Percentiles rank a stretch among this genome's conserved stretches.
Conservation (phyloP, 2,113 vertebrate species). For the Chaetodon auriga region DNA sequence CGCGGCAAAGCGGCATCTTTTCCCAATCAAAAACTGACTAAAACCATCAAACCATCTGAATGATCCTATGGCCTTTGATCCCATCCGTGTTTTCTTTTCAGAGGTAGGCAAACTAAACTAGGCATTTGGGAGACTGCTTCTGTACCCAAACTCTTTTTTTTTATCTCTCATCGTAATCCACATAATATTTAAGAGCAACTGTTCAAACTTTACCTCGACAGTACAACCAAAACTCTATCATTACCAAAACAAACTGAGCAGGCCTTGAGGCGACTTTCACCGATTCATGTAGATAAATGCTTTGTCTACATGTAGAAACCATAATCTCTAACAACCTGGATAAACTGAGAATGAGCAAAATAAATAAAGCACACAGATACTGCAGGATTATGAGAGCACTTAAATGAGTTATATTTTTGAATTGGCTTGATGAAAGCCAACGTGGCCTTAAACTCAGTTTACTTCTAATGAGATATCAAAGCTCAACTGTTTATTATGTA, state of each 20-base stretch:
- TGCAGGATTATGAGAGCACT: slow-evolving; percentile 54
- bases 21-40: slow-evolving; percentile 57
- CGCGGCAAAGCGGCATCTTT: slow-evolving; percentile 50
- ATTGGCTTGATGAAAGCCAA: slow-evolving; percentile 60
- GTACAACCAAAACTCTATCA: slow-evolving; percentile 51
- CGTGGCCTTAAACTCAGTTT: slow-evolving; percentile 69
- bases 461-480: slow-evolving; percentile 72
- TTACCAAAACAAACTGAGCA: slow-evolving; percentile 68
- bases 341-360: slow-evolving; percentile 51
- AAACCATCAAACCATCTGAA: slow-evolving; percentile 43
- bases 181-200: slow-evolving; percentile 60
- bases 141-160: slow-evolving; percentile 27
- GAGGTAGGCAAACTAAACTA: slow-evolving; percentile 54
- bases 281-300: slow-evolving; percentile 60
- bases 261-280: slow-evolving; percentile 53
- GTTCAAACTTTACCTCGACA: slow-evolving; percentile 56
- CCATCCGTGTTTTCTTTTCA: slow-evolving; percentile 45
- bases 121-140: slow-evolving; percentile 38
- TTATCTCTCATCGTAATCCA: slow-evolving; percentile 42
- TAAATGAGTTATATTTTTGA: slow-evolving; percentile 72
- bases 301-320: slow-evolving; percentile 57
- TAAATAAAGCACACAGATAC: slow-evolving; percentile 45
- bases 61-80: slow-evolving; percentile 60
- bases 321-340: slow-evolving; percentile 62
- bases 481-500: slow-evolving; percentile 62